These are phyloP conservation scores for Lycodopsis pacificus DNA, from an alignment of 2,797 vertebrate species.

Conservation along the genomic window DNA sequence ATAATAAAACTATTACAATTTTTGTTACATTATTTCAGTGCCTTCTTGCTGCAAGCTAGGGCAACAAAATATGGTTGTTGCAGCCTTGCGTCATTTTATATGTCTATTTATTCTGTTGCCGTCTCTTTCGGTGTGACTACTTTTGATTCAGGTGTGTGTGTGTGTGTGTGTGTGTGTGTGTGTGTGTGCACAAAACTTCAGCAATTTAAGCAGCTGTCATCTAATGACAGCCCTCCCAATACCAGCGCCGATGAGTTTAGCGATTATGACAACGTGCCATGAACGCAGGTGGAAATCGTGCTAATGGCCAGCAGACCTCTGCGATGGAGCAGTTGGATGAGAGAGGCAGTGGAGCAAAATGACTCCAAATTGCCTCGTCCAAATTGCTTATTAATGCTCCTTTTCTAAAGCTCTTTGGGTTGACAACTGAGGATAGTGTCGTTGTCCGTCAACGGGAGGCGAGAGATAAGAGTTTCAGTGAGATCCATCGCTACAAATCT, in stretches of 20 bases:
- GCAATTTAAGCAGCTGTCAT: conserved; percentile 29
- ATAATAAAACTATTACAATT: neutral
- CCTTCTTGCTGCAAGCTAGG: neutral
- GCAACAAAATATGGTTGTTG: neutral
- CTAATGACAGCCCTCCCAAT: conserved; percentile 23
- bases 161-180: neutral
- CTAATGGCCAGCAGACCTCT: conserved; percentile 44
- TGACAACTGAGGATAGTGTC: conserved; percentile 28
- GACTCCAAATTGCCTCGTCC: conserved; percentile 32
- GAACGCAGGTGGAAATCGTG: conserved; percentile 41
- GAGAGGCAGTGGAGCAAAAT: conserved; percentile 38
- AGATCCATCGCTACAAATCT: neutral
- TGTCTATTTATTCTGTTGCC: neutral
- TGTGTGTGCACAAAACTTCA: neutral
- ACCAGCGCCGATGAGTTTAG: conserved; percentile 25
- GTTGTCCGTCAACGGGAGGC: conserved; percentile 21
- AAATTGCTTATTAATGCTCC: conserved; percentile 62
- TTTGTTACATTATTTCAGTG: neutral
- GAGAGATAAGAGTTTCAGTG: conserved; percentile 12
- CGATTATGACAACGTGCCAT: conserved; percentile 36
- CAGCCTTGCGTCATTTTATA: neutral
- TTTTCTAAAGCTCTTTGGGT: conserved; percentile 29
- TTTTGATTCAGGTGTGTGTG: neutral
- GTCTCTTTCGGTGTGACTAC: neutral
- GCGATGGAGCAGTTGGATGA: conserved; percentile 33